Evolutionary conservation across 2,797 vertebrate genomes (phyloP).

Genomic region (Leptatherina wallacei): DNA sequence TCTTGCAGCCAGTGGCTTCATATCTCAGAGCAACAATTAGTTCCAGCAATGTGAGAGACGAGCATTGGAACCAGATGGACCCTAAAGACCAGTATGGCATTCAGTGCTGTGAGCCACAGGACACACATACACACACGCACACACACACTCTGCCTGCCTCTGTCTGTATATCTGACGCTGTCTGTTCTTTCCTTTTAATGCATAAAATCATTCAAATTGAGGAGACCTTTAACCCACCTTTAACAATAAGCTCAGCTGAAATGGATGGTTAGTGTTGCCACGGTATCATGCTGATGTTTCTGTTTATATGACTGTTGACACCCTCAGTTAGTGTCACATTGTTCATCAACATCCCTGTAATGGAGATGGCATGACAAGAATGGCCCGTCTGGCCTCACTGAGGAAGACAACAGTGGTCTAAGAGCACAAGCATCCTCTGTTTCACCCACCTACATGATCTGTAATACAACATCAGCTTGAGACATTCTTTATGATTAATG

Average conservation of each 20-base stretch:
- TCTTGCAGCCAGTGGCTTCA: constrained; percentile 71
- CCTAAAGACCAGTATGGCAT: constrained; percentile 62
- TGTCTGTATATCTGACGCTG: neutral
- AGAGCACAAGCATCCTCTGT: constrained; percentile 37
- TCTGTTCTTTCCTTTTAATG: constrained; percentile 10
- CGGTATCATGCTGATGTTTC: constrained; percentile 39
- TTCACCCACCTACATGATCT: constrained; percentile 15
- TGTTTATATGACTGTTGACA: constrained; percentile 57
- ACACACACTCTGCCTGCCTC: neutral
- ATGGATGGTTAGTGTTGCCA: constrained; percentile 42
- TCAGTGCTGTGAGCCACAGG: constrained; percentile 33
- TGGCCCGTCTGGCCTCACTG: constrained; percentile 22
- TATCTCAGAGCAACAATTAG: constrained; percentile 77
- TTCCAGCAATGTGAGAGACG: constrained; percentile 76
- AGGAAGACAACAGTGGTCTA: constrained; percentile 43
- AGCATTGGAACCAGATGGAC: constrained; percentile 85
- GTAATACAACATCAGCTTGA: constrained; percentile 15
- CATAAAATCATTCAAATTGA: constrained; percentile 12
- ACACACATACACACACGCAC: constrained; percentile 19
- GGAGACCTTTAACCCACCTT: constrained; percentile 15
- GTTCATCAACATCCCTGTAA: constrained; percentile 51
- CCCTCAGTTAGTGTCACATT: constrained; percentile 50
- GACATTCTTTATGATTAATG: constrained; percentile 16
- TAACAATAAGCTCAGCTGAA: constrained; percentile 6
- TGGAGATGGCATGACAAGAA: constrained; percentile 60